Evolutionary conservation across 2,797 vertebrate species (phyloP), one percentile per base, ranked within the genome.

Genomic region (Hydrocynus forskahlii): DNA sequence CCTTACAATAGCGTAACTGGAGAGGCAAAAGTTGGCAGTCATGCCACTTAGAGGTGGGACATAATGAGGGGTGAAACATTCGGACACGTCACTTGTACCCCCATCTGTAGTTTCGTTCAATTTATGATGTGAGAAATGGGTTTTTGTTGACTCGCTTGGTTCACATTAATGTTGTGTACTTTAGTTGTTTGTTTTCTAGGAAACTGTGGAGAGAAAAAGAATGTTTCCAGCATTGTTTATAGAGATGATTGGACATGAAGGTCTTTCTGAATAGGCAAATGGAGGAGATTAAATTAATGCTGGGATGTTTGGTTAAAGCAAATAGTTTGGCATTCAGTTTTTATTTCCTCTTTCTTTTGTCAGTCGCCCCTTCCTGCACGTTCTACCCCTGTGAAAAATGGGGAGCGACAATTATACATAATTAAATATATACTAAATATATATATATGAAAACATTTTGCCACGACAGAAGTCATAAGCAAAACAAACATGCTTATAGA

Each of bases 1-100:
- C 71, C 82, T 74, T 75, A 23, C 59, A 40, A 80, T 75, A 67
- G 67, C 75, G 68, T 81, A 74, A 84, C 81, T 78, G 79, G 68
- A 69, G 75, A 75, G 75, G 69, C 70, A 29, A 38, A 57, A 38
- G 63, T 69, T 78, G 74, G 76, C 74, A 84, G 72, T 75, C 62
- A 2, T 48, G 67, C 63, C 63, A 69, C 75, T 81, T 81, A 78
- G 76, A 48, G 21, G 66, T 77, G 68, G 50, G 74, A 72, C 19
- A 52, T 78, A 84, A 84, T 76, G 67, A 84, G 60, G 64, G 52
- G 17, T 7, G 7, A 64, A 76, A 70, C 35, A 62, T 67, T 66
- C 19, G n/a, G 63, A 43, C 5, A 55, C 79, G 73, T 74, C 29
- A 35, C 54, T 12, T 12, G 9, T 72, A 62, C 66, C 57, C 57